phyloP scores from a whole-genome alignment of 1,140 invertebrate species.

The Ostrea edulis region DNA sequence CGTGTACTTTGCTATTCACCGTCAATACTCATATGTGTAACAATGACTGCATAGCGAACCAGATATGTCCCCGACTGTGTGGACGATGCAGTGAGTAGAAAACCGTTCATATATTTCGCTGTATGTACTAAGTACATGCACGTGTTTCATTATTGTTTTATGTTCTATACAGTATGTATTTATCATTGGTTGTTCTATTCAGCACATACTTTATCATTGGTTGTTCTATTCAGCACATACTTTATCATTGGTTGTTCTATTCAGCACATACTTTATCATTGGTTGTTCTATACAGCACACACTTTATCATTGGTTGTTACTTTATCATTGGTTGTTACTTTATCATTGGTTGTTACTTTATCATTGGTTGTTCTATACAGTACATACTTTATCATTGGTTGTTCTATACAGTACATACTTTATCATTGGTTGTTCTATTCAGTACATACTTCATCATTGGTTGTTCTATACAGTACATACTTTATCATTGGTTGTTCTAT shows the following conservation, averaged over 20 bases:
- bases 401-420: neutral
- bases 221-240: neutral
- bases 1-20: slow-evolving; percentile 19
- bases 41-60: neutral
- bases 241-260: neutral
- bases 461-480: neutral
- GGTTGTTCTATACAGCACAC: too few relatives aligned
- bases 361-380: too few relatives aligned
- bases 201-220: too few relatives aligned
- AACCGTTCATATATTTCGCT: too few relatives aligned
- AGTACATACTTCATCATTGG: too few relatives aligned
- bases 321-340: too few relatives aligned
- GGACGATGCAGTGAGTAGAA: slow-evolving; percentile 39
- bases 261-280: neutral
- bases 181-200: too few relatives aligned
- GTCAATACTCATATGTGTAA: slow-evolving; percentile 3
- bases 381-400: neutral
- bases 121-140: too few relatives aligned
- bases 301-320: neutral
- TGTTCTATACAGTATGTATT: too few relatives aligned
- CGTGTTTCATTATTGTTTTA: too few relatives aligned
- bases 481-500: neutral
- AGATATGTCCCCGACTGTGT: slow-evolving; percentile 36
- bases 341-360: too few relatives aligned
- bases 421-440: too few relatives aligned